Evolutionary conservation across 2,888 invertebrate genomes (phyloP).

Genomic region (Leptopilina drosophilae): DNA sequence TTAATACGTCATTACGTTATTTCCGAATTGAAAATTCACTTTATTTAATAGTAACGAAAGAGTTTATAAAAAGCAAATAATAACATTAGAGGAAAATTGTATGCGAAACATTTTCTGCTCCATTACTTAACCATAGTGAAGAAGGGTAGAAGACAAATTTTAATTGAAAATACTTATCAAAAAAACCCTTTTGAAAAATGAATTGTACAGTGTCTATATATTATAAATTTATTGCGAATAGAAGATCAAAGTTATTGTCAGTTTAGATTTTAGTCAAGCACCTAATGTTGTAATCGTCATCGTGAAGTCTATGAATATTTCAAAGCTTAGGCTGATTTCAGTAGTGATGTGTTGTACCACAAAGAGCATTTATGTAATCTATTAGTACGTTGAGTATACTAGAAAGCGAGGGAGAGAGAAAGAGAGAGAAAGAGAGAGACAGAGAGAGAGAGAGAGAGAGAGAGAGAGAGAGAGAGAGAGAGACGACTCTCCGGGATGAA

Average conservation of each 20-base stretch:
- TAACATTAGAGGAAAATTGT: too few relatives aligned
- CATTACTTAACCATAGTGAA: too few relatives aligned
- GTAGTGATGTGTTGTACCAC: conserved; percentile 65
- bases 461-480: conserved; percentile 39
- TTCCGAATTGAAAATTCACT: too few relatives aligned
- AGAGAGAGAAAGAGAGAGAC: too few relatives aligned
- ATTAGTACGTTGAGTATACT: conserved; percentile 57
- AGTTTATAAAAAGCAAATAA: too few relatives aligned
- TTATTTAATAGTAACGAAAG: too few relatives aligned
- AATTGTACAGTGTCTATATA: neutral
- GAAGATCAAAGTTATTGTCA: conserved; percentile 64
- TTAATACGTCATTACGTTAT: too few relatives aligned
- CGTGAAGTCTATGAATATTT: conserved; percentile 68
- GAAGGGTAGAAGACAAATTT: neutral
- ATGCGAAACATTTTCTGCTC: too few relatives aligned
- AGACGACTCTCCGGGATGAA: conserved; percentile 66
- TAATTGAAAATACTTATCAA: neutral
- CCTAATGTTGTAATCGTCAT: conserved; percentile 63
- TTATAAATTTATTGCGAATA: conserved; percentile 52
- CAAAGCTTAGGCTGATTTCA: conserved; percentile 56
- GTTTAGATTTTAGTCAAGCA: conserved; percentile 55
- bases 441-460: too few relatives aligned
- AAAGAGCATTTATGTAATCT: conserved; percentile 73
- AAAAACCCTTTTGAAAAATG: conserved; percentile 6
- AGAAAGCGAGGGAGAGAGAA: too few relatives aligned